Evolutionary conservation across 2,113 vertebrate species (phyloP), one percentile per base, ranked within the genome.

Genomic region (Columba livia): DNA sequence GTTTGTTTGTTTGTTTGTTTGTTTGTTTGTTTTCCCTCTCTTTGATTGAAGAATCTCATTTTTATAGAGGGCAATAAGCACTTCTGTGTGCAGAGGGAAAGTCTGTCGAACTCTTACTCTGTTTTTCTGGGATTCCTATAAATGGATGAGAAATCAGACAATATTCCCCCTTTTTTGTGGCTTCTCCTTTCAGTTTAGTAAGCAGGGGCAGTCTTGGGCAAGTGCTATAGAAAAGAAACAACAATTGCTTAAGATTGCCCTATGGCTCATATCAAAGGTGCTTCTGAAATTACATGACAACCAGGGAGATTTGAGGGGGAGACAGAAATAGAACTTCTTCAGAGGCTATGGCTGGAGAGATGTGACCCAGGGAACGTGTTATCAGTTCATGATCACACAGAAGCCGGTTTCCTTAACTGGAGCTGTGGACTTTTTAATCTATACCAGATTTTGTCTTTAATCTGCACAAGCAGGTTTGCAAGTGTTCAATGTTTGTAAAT

Each of bases 281-380:
- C 71, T 90, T 93, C 58, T 96, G 96, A 94, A 95, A 95, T 32
- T 96, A 95, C 82, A 94, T 94, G 95, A 96, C 93, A 96, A 91
- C 93, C 38, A 81, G 64, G 28, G 91, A 85, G 72, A 74, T 91
- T 90, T 83, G 64, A 85, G 60, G 5, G 42, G 6, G 19, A 71
- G 91, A 91, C 93, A 93, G 85, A 96, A 96, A 96, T 96, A 96
- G 94, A 94, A 93, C 54, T 91, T 89, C 69, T 82, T 93, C 50
- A 89, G 70, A 75, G 56, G 34, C 40, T 71, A 15, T 4, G 1
- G 28, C 44, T 88, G 11, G 24, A 64, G 57, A 67, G 57, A n/a
- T 8, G 31, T 72, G 66, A 78, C 29, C 23, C 50, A 80, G 58
- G 54, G 64, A 93, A 50, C 4, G 12, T 0, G 7, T 15, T 89